Evolutionary conservation across 2,797 vertebrate species (phyloP).

Genomic region (Enteromius thamalakanensis): DNA sequence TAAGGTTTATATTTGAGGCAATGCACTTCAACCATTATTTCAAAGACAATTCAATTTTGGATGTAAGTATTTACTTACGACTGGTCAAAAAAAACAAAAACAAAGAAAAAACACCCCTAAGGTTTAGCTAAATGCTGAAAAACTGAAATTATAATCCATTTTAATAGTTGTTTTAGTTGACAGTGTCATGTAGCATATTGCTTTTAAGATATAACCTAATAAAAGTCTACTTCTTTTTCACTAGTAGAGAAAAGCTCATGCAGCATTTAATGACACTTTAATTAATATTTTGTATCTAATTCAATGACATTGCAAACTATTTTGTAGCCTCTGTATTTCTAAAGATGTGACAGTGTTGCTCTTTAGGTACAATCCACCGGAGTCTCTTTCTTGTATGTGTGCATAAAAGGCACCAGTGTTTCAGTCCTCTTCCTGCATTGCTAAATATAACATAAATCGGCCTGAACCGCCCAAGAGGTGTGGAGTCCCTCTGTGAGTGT

Average conservation of each 20-base stretch:
- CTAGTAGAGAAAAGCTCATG: neutral
- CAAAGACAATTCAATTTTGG: neutral
- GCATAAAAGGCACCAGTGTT: neutral
- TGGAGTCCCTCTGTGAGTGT: conserved; percentile 77
- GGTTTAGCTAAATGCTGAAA: neutral
- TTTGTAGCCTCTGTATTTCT: neutral
- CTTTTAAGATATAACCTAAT: neutral
- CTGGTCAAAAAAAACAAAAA: neutral
- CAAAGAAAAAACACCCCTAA: neutral
- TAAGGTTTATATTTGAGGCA: neutral
- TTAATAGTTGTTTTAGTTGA: neutral
- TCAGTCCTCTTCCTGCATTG: conserved; percentile 6
- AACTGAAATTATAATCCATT: neutral
- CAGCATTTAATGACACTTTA: neutral
- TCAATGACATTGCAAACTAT: neutral
- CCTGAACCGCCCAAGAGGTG: conserved; percentile 69
- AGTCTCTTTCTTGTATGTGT: conserved; percentile 62
- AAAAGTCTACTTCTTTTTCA: neutral
- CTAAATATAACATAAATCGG: conserved; percentile 74
- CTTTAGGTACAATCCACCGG: conserved; percentile 2
- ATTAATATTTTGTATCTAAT: conserved; percentile 1
- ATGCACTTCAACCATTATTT: neutral
- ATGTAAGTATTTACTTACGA: neutral
- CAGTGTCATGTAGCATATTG: neutral
- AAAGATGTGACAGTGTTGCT: neutral